Conservation (phyloP, 2,888 invertebrate species). For the Elgonia sp. region DNA sequence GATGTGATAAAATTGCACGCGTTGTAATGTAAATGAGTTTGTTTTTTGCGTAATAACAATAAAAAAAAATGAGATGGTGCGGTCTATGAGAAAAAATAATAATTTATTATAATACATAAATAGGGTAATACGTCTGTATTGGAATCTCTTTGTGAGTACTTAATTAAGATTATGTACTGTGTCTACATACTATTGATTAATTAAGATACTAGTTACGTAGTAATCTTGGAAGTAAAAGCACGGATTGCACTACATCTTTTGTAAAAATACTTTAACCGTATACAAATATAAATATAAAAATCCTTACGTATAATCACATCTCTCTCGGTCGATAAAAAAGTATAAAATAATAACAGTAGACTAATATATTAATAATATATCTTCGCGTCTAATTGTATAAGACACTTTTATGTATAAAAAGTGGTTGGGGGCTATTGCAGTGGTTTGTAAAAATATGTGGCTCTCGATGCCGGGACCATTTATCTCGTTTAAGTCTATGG, state of each 20-base stretch:
- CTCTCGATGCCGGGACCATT: too few relatives aligned
- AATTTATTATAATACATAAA: constrained; percentile 52
- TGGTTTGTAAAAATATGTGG: too few relatives aligned
- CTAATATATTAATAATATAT: constrained; percentile 50
- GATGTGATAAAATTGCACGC: constrained; percentile 51
- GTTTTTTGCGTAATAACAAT: background rate
- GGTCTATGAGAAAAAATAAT: constrained; percentile 7
- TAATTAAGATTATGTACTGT: constrained; percentile 34
- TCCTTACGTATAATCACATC: constrained; percentile 25
- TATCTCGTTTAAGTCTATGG: too few relatives aligned
- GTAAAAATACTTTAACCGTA: constrained; percentile 64
- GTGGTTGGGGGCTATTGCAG: too few relatives aligned
- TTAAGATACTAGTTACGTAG: constrained; percentile 44
- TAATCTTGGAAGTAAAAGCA: constrained; percentile 62
- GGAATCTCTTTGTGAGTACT: constrained; percentile 64
- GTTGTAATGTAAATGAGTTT: background rate
- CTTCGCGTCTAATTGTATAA: constrained; percentile 20
- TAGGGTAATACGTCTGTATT: constrained; percentile 53
- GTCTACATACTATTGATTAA: constrained; percentile 63
- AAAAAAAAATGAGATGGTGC: background rate
- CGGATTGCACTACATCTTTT: constrained; percentile 65
- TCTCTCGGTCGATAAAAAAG: constrained; percentile 53
- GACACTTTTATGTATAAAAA: constrained; percentile 7
- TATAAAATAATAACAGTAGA: constrained; percentile 63
- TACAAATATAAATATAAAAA: constrained; percentile 62